phyloP scores from a whole-genome alignment of 2,113 vertebrate genomes.

The Numida meleagris region DNA sequence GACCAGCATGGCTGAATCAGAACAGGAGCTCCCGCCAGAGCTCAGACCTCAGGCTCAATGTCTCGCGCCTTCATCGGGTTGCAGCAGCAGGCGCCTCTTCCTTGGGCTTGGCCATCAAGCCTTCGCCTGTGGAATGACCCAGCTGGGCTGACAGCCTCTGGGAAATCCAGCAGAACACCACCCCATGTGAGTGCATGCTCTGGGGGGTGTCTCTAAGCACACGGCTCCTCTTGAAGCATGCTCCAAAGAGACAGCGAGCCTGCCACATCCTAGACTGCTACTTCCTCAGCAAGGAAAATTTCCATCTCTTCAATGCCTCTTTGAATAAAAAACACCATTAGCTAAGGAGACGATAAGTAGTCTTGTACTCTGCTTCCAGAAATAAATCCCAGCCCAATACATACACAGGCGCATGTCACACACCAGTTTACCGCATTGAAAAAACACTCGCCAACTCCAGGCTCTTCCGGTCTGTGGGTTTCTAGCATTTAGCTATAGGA shows the following conservation, averaged over 20 bases:
- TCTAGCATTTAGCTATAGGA: neutral
- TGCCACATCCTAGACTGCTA: neutral
- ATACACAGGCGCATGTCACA: neutral
- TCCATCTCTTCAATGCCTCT: neutral
- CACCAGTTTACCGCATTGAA: neutral
- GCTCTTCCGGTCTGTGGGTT: neutral
- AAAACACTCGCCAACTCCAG: neutral
- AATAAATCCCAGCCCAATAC: neutral
- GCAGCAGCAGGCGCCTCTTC: neutral
- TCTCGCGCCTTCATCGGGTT: rapidly evolving
- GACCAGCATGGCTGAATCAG: neutral
- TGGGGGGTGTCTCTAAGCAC: neutral
- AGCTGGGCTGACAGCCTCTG: rapidly evolving
- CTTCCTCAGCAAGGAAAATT: neutral
- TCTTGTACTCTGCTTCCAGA: neutral
- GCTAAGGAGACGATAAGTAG: neutral
- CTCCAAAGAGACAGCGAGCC: neutral
- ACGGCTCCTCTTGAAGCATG: neutral
- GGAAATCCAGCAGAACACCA: neutral
- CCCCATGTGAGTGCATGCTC: rapidly evolving
- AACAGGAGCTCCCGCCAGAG: neutral
- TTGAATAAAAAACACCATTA: constrained; percentile 4
- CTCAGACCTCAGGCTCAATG: neutral
- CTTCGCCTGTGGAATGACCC: rapidly evolving
- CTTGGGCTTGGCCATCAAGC: rapidly evolving